Evolutionary conservation across 2,113 vertebrate genomes (phyloP).

Genomic region (Zingel zingel): DNA sequence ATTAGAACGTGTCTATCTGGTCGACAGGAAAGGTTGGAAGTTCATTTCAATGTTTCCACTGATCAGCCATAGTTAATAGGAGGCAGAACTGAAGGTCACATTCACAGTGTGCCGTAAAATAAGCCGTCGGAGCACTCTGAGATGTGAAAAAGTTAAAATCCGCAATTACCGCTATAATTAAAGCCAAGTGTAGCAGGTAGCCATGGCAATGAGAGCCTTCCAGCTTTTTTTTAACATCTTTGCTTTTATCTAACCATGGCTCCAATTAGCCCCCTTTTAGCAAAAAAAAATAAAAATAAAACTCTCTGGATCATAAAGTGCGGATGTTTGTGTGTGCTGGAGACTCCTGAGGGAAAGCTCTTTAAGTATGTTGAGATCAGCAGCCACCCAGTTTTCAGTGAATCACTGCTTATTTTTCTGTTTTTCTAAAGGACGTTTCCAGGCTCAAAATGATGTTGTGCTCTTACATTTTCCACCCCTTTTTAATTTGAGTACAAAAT

Average conservation of each 20-base stretch:
- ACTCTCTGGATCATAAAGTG: constrained; percentile 18
- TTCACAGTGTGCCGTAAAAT: constrained; percentile 20
- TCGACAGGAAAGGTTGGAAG: background rate
- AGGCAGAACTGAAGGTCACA: constrained; percentile 31
- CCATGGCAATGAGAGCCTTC: constrained; percentile 62
- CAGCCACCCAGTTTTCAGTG: background rate
- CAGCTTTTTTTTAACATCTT: constrained; percentile 42
- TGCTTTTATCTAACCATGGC: constrained; percentile 41
- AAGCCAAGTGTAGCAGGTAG: constrained; percentile 49
- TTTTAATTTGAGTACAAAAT: too few relatives aligned
- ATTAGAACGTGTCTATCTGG: background rate
- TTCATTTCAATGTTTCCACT: background rate
- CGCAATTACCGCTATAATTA: constrained; percentile 60
- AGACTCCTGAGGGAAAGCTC: constrained; percentile 7
- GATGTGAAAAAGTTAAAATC: constrained; percentile 58
- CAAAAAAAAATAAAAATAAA: constrained; percentile 18
- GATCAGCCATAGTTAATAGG: constrained; percentile 8
- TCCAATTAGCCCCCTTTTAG: constrained; percentile 66
- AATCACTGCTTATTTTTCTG: background rate
- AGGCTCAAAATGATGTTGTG: background rate
- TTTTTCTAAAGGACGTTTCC: background rate
- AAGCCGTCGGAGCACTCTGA: constrained; percentile 4
- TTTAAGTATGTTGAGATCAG: background rate
- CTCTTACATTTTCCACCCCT: background rate
- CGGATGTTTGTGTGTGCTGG: constrained; percentile 18